These are phyloP conservation scores for Chiroxiphia lanceolata DNA, from an alignment of 2,797 vertebrate genomes.

Conservation along the genomic window DNA sequence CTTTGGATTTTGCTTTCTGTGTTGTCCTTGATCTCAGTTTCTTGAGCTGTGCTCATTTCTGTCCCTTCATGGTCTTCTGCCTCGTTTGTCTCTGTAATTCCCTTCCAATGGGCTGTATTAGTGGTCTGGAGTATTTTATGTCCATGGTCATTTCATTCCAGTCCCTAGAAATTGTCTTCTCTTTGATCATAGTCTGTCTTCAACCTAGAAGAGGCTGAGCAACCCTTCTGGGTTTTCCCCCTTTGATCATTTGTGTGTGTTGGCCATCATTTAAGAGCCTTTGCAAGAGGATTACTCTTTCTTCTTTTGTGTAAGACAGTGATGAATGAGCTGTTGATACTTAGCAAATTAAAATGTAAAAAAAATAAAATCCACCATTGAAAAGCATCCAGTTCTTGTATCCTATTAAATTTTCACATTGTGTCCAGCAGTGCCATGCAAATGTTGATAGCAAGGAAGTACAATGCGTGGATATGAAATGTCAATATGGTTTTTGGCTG, in stretches of 20 bases:
- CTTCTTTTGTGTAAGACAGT: background rate
- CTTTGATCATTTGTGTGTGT: background rate
- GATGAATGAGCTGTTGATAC: slow-evolving; percentile 1
- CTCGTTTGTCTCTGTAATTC: background rate
- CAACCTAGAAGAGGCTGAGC: background rate
- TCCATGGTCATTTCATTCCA: background rate
- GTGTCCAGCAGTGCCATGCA: background rate
- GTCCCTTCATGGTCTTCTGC: background rate
- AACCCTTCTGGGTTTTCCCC: background rate
- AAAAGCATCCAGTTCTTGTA: background rate
- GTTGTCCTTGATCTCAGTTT: background rate
- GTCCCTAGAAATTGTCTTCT: background rate
- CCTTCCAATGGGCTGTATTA: background rate
- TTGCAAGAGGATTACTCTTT: background rate
- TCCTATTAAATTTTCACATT: background rate
- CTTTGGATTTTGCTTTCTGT: background rate
- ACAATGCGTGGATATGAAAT: background rate
- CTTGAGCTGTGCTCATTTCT: background rate
- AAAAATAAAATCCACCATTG: background rate
- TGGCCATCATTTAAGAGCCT: background rate
- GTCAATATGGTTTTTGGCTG: background rate
- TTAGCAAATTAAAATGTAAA: background rate
- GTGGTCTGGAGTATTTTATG: background rate
- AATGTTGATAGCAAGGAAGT: background rate
- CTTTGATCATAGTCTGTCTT: background rate